Evolutionary conservation across 2,797 vertebrate species (phyloP).

Genomic region (Gymnoscopelus microlampas): DNA sequence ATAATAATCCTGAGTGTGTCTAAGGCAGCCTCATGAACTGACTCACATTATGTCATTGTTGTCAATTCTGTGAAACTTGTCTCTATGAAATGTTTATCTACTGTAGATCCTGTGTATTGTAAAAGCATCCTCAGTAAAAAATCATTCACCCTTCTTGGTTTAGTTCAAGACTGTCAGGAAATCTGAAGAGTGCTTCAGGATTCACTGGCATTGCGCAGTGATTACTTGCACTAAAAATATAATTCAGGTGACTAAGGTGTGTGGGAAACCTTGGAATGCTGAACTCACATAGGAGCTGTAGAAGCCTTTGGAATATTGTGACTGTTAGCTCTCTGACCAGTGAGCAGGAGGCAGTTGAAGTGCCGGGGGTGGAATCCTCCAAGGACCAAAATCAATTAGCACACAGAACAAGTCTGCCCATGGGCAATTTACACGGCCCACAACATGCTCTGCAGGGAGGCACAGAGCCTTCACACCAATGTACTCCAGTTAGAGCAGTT

Average conservation of each 20-base stretch:
- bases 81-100: no score
- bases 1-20: no score
- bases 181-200: slow-evolving; percentile 6
- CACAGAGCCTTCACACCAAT: neutral
- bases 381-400: slow-evolving; percentile 30
- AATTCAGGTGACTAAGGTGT: neutral
- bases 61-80: no score
- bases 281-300: neutral
- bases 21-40: no score
- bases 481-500: neutral
- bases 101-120: neutral
- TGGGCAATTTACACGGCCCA: slow-evolving; percentile 14
- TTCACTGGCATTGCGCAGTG: slow-evolving; percentile 8
- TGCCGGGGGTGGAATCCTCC: slow-evolving; percentile 4
- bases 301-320: neutral
- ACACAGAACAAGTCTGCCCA: slow-evolving; percentile 12
- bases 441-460: neutral
- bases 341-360: neutral
- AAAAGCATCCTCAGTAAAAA: slow-evolving; percentile 25
- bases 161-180: slow-evolving; percentile 6
- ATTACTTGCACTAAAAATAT: slow-evolving; percentile 4
- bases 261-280: neutral
- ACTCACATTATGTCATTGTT: no score
- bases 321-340: neutral
- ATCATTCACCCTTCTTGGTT: slow-evolving; percentile 19